These are phyloP conservation scores for Tylochromis polylepis DNA, from an alignment of 2,113 vertebrate species.

Conservation along the genomic window DNA sequence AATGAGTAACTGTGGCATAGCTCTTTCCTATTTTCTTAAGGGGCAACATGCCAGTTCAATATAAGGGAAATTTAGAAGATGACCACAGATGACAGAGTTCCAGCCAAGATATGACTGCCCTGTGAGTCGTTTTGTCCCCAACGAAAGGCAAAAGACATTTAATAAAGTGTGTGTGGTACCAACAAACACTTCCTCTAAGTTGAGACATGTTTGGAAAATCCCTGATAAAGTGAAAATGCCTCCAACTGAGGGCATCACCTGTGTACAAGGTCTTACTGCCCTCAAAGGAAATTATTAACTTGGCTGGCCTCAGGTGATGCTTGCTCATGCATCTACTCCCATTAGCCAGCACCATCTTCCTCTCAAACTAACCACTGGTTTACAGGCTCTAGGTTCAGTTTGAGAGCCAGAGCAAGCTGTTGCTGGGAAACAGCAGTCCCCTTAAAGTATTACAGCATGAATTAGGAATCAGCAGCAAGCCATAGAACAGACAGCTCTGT, in stretches of 20 bases:
- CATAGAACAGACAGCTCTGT: slow-evolving; percentile 4
- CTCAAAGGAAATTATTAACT: slow-evolving; percentile 50
- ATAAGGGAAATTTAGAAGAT: slow-evolving; percentile 3
- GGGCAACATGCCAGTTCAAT: slow-evolving; percentile 1
- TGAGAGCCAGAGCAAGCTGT: slow-evolving; percentile 21
- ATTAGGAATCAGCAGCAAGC: not conserved
- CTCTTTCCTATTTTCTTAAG: slow-evolving; percentile 14
- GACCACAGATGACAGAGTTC: slow-evolving; percentile 14
- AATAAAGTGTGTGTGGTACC: not conserved
- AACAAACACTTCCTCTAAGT: not conserved
- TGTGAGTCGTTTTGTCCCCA: slow-evolving; percentile 10
- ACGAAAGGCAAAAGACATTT: not conserved
- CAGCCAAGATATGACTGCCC: not conserved
- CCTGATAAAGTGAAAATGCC: slow-evolving; percentile 23
- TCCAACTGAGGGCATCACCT: not conserved
- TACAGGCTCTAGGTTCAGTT: not conserved
- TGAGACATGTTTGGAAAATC: not conserved
- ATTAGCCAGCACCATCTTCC: slow-evolving; percentile 39
- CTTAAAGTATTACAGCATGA: not conserved
- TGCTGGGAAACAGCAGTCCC: slow-evolving; percentile 40
- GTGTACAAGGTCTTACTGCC: not conserved
- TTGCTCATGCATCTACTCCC: slow-evolving; percentile 37
- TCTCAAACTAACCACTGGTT: slow-evolving; percentile 7
- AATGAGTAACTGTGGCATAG: slow-evolving; percentile 2
- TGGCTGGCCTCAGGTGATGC: slow-evolving; percentile 31